Conservation (phyloP, 2,113 vertebrate species). For the Riparia riparia region DNA sequence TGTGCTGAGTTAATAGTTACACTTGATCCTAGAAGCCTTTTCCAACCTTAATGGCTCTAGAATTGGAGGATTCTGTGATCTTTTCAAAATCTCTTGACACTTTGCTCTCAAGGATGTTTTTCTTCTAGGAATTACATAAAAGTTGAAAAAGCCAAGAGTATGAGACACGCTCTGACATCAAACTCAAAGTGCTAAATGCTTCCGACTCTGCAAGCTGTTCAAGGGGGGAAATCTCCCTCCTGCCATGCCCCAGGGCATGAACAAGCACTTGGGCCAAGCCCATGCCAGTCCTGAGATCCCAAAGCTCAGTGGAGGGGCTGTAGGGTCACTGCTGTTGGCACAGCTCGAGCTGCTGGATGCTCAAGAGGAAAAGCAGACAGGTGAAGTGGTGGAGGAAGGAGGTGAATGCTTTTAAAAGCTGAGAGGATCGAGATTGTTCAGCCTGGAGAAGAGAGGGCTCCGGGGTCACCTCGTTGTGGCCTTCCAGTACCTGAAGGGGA, state of each 20-base stretch:
- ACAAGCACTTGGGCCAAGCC: neutral
- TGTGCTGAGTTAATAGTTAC: neutral
- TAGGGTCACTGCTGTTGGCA: neutral
- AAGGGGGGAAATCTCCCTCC: neutral
- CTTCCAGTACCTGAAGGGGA: neutral
- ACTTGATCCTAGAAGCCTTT: neutral
- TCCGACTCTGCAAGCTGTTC: neutral
- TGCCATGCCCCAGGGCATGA: neutral
- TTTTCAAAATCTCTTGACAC: neutral
- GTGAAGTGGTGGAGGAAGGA: neutral
- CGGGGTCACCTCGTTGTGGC: fast-evolving
- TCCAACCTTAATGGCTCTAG: neutral
- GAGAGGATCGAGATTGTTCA: neutral
- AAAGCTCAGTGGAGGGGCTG: neutral
- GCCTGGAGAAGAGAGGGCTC: neutral
- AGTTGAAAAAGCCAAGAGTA: neutral
- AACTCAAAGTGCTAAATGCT: neutral
- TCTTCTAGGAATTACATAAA: neutral
- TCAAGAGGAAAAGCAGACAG: neutral
- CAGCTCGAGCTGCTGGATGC: neutral
- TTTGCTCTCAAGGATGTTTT: neutral
- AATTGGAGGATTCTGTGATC: neutral
- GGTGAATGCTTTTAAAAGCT: neutral
- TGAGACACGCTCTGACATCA: neutral
- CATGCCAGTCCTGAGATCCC: neutral